These are phyloP conservation scores for Eleginops maclovinus DNA, from an alignment of 2,113 vertebrate genomes.

Conservation along the genomic window DNA sequence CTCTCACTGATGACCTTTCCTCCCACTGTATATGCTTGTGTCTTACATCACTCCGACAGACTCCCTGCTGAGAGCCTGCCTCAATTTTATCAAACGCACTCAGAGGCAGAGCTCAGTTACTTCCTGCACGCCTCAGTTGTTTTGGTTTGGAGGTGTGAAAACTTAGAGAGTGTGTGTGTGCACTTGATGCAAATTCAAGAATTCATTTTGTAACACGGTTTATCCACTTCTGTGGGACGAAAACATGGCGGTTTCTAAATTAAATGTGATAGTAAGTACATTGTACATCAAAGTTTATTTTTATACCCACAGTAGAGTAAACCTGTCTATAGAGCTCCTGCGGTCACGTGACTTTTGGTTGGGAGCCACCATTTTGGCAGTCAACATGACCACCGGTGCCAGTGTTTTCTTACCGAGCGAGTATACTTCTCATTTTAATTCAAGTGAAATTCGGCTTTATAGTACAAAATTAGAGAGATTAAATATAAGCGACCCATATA, in stretches of 20 bases:
- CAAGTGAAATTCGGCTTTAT: too few relatives aligned
- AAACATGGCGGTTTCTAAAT: not conserved
- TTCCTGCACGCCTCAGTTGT: not conserved
- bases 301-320: too few relatives aligned
- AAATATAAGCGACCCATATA: too few relatives aligned
- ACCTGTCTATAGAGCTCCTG: too few relatives aligned
- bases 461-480: too few relatives aligned
- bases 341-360: too few relatives aligned
- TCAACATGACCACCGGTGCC: too few relatives aligned
- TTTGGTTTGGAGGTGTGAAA: not conserved
- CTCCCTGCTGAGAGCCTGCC: slow-evolving; percentile 33
- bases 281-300: not conserved
- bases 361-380: too few relatives aligned
- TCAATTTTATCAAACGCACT: slow-evolving; percentile 31
- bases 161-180: too few relatives aligned
- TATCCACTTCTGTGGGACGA: slow-evolving; percentile 10
- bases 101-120: slow-evolving; percentile 32
- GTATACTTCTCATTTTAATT: too few relatives aligned
- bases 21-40: not conserved
- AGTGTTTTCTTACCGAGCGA: too few relatives aligned
- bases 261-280: not conserved
- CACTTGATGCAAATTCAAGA: not conserved
- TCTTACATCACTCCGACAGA: slow-evolving; percentile 43
- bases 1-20: slow-evolving; percentile 69
- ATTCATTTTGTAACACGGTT: slow-evolving; percentile 7